Evolutionary conservation across 2,797 vertebrate genomes (phyloP).

Genomic region (Crax fasciolata): DNA sequence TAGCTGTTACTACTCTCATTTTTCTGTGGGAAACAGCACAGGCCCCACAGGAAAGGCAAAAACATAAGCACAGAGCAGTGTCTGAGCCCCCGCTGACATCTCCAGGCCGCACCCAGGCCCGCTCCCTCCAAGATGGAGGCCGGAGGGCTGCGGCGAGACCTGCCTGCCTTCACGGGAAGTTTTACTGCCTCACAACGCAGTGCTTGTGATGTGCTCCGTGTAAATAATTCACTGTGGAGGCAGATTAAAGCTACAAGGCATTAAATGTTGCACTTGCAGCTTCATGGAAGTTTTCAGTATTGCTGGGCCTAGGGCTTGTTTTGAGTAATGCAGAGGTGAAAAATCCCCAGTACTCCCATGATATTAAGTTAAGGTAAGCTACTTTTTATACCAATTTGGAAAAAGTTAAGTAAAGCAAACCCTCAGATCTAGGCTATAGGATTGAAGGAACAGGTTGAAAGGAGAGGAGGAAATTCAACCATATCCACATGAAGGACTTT

Average conservation of each 20-base stretch:
- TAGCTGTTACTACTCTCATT: background rate
- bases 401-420: slow-evolving; percentile 55
- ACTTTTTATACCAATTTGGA: slow-evolving; percentile 51
- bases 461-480: slow-evolving; percentile 47
- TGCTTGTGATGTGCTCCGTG: background rate
- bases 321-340: background rate
- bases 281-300: background rate
- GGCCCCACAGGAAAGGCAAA: background rate
- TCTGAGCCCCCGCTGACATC: background rate
- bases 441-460: slow-evolving; percentile 47
- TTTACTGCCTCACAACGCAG: background rate
- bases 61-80: background rate
- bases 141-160: background rate
- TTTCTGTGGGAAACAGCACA: background rate
- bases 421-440: slow-evolving; percentile 31
- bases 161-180: background rate
- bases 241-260: slow-evolving; percentile 51
- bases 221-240: background rate
- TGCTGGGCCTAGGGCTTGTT: slow-evolving; percentile 48
- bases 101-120: background rate
- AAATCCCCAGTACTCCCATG: slow-evolving; percentile 16
- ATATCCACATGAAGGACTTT: slow-evolving; percentile 34
- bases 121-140: background rate
- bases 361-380: slow-evolving; percentile 42
- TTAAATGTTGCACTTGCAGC: slow-evolving; percentile 57